A percentile compares a stretch with the other conserved stretches of the same genome.
phyloP scores from a whole-genome alignment of 2,113 vertebrate genomes.

The Oxyura jamaicensis region DNA sequence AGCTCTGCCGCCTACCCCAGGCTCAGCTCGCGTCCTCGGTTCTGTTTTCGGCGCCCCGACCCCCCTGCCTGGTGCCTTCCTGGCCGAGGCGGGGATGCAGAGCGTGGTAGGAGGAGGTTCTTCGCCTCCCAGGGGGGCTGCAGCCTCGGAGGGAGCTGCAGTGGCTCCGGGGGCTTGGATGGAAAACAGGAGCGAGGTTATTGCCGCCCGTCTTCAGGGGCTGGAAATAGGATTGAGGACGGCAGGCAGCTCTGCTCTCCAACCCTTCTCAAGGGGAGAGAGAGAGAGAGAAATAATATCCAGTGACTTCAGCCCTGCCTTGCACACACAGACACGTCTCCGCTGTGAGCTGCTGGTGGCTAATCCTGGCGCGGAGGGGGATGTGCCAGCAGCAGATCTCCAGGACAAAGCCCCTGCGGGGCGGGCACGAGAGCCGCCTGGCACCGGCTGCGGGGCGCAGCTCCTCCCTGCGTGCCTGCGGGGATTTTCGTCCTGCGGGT shows the following conservation, averaged over 20 bases:
- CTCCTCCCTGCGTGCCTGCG: background rate
- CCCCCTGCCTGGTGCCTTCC: background rate
- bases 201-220: background rate
- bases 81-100: accelerated
- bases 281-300: background rate
- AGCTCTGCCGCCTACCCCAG: background rate
- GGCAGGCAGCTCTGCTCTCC: background rate
- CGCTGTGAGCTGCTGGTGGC: background rate
- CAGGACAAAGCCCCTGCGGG: background rate
- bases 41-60: background rate
- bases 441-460: background rate
- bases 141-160: background rate
- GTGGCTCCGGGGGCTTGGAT: background rate
- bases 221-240: background rate
- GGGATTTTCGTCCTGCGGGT: background rate
- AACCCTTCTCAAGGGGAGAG: background rate
- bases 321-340: background rate
- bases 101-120: accelerated
- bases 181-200: background rate
- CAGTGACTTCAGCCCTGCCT: background rate
- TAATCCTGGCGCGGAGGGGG: background rate
- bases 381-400: background rate
- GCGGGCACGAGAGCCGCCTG: background rate
- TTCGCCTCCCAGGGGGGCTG: background rate
- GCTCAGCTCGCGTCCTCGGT: background rate